A percentile compares a stretch with the other conserved stretches of the same genome.
phyloP scores from a whole-genome alignment of 1,140 invertebrate genomes.

The Ceratoteleas bidentatus region DNA sequence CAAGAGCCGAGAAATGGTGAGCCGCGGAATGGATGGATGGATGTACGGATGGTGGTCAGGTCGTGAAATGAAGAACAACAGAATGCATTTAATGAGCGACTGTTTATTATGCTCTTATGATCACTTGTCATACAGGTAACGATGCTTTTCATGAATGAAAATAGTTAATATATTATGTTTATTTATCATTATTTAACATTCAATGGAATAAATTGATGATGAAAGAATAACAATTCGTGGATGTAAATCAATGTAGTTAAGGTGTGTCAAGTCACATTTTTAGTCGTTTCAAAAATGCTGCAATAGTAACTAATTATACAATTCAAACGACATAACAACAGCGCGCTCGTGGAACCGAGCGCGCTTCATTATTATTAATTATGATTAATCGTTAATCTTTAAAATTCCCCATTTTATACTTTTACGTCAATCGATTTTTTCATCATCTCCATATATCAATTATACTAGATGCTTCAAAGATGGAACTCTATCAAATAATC shows the following conservation, averaged over 20 bases:
- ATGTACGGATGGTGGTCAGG: slow-evolving; percentile 76
- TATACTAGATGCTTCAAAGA: slow-evolving; percentile 65
- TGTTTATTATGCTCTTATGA: slow-evolving; percentile 83
- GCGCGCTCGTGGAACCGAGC: slow-evolving; percentile 65
- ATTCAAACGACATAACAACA: slow-evolving; percentile 64
- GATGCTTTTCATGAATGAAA: slow-evolving; percentile 81
- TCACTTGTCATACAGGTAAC: slow-evolving; percentile 83
- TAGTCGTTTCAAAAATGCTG: slow-evolving; percentile 73
- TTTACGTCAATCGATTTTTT: slow-evolving; percentile 29
- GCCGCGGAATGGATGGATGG: slow-evolving; percentile 71
- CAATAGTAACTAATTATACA: slow-evolving; percentile 70
- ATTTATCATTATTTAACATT: slow-evolving; percentile 82
- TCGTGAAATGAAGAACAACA: slow-evolving; percentile 83
- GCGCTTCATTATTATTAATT: slow-evolving; percentile 54
- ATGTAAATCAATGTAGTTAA: slow-evolving; percentile 81
- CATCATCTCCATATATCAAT: slow-evolving; percentile 63
- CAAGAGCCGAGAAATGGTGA: slow-evolving; percentile 40
- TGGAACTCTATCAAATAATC: slow-evolving; percentile 67
- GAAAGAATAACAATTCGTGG: slow-evolving; percentile 81
- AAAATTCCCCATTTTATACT: slow-evolving; percentile 17
- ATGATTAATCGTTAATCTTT: slow-evolving; percentile 41
- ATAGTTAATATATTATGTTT: slow-evolving; percentile 82
- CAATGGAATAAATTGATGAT: slow-evolving; percentile 80
- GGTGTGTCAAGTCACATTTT: slow-evolving; percentile 77
- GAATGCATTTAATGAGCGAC: slow-evolving; percentile 83